Evolutionary conservation across 37 sponge, comb jelly and placozoan genomes (phyloP), one percentile per base, ranked within the genome.

Genomic region (Chondrilla cf. caribensis): DNA sequence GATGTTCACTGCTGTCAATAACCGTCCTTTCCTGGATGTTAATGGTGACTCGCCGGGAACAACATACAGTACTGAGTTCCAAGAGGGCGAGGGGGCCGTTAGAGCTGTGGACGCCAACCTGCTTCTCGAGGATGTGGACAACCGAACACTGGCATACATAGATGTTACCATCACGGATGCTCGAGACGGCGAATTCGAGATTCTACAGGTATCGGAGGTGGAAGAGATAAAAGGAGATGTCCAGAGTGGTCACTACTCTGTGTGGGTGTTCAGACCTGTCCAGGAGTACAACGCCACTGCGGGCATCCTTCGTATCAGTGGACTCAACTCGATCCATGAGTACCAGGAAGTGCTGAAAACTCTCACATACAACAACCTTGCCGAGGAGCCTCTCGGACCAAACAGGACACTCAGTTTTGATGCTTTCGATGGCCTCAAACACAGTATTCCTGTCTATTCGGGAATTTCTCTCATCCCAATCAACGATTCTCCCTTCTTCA

Each of bases 401-500:
- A 85, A 78, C 6, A 79, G 94, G 59, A 57, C 38, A 1, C 3
- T 96, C 2, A 25, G 66, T 3, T 85, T 96, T 28, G 38, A 51
- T 19, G 91, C 81, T 7, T 87, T 73, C 33, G 96, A 96, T 90
- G 96, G 96, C 5, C 79, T 90, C 8, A 79, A 86, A 14, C 59
- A 42, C 21, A 58, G 58, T 32, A 58, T 70, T 32, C 66, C 77
- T 43, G 90, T 88, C 21, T 77, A 65, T 40, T 43, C 85, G 24
- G 18, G 7, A 59, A 41, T 96, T 31, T 65, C 55, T 0, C 79
- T 90, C 18, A 77, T 73, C 0, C 58, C 79, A 40, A 67, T 96
- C 42, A 96, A 96, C 59, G 96, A 96, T 58, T 87, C 96, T 38
- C 96, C 96, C 0, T 93, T 71, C 76, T 85, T 96, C 73, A 90